Percentiles rank a stretch among this genome's conserved stretches.
Evolutionary conservation across 2,113 vertebrate genomes (phyloP).

Genomic region (Platysteira castanea): DNA sequence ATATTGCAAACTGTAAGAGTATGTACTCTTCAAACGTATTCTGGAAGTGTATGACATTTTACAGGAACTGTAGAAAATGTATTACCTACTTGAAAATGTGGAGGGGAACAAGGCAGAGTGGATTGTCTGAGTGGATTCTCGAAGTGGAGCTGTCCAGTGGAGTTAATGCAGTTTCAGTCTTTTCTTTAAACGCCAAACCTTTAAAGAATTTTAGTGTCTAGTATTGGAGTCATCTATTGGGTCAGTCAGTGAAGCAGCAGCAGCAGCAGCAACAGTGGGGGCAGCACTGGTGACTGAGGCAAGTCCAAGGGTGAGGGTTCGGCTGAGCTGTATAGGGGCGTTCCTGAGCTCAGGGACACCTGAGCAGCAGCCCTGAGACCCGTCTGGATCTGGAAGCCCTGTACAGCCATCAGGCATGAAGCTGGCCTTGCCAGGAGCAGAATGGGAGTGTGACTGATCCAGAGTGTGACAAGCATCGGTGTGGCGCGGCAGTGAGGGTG

Average conservation of each 20-base stretch:
- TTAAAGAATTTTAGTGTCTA: background rate
- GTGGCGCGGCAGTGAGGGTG: background rate
- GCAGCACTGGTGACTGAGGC: background rate
- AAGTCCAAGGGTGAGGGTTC: background rate
- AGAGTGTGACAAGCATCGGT: background rate
- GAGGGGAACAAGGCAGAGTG: background rate
- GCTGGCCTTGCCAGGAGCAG: background rate
- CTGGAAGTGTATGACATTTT: background rate
- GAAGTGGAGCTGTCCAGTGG: background rate
- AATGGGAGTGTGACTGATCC: background rate
- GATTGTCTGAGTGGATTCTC: background rate
- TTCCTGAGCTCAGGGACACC: background rate
- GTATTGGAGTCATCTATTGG: background rate
- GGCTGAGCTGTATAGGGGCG: rapidly evolving
- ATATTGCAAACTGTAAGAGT: background rate
- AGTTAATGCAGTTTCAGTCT: background rate
- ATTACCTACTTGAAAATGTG: background rate
- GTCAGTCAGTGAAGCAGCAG: background rate
- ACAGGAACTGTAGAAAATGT: background rate
- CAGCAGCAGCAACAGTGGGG: background rate
- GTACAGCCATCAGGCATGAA: background rate
- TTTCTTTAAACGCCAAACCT: background rate
- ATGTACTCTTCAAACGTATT: background rate
- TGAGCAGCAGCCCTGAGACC: background rate
- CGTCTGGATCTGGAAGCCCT: too few species aligned